Base-by-base conservation (phyloP, 2,888 invertebrate species). In the Phaedon cochleariae region DNA sequence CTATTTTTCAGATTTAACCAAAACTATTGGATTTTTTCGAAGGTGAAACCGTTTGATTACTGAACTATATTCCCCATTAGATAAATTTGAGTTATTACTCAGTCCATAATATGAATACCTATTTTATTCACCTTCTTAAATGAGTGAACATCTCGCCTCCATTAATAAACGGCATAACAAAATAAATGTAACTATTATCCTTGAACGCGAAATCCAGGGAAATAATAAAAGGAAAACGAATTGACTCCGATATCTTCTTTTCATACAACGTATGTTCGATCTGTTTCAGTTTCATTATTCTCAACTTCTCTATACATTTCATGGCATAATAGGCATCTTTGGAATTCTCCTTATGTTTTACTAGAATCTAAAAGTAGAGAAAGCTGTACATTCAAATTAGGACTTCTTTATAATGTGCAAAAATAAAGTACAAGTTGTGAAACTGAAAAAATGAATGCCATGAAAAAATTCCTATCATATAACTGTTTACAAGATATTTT, bases 131-230 rank as follows among this genome's bases (percentile, higher is more conserved):
- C 81, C 73, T 87, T 72, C 91, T 86, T 57, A 94, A 85, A 80
- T 92, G 90, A 1, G 90, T 90, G 79, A 95, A 95, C 89, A 96
- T 90, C 84, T 96, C 96, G 2, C 96, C 96, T 10, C 96, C 96
- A 72, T 89, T 87, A 12, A 94, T 85, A 79, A 92, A 95, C 6
- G 94, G 94, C 86, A 96, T 87, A 7, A 93, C 87, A 84, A 96
- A 90, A 83, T 94, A 96, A 62, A 96, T 81, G 80, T 91, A 92
- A 73, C 90, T 90, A 80, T 92, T 92, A 81, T 96, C 95, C 85
- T 96, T 96, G 84, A 91, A 93, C 76, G 90, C 92, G 82, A 88
- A 93, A 76, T 95, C 91, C 88, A 97, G 88, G 67, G 88, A 87
- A 61, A 98, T 92, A 12, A 95, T 86, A 83, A 97, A 96, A 1